A percentile compares a stretch with the other conserved stretches of the same genome.
These are phyloP conservation scores for Gortyna flavago DNA, from an alignment of 2,888 invertebrate species.

Conservation along the genomic window DNA sequence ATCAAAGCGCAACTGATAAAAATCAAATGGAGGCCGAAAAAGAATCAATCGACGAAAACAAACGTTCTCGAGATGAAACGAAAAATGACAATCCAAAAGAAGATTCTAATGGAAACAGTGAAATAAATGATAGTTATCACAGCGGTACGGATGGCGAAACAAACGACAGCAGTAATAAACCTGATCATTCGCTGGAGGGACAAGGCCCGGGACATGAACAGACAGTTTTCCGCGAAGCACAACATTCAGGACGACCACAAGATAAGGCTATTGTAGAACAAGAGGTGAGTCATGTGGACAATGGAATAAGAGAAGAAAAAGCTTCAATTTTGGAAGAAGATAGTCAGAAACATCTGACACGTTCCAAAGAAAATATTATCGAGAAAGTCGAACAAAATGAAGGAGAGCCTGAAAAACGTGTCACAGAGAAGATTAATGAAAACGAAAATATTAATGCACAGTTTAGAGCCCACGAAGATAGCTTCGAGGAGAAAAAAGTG, in stretches of 20 bases:
- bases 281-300: background rate
- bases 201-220: background rate
- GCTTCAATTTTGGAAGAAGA: background rate
- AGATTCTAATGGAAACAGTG: background rate
- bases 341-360: background rate
- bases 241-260: background rate
- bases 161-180: background rate
- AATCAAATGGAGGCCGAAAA: background rate
- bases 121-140: background rate
- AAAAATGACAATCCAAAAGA: background rate
- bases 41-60: background rate
- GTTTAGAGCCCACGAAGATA: background rate
- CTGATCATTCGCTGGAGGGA: background rate
- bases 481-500: constrained; percentile 4
- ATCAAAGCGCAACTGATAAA: background rate
- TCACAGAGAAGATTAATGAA: background rate
- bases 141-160: background rate
- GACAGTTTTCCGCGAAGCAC: background rate
- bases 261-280: background rate
- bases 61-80: background rate
- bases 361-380: background rate
- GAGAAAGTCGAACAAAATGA: background rate
- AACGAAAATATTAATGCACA: background rate
- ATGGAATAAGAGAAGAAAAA: background rate
- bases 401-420: background rate